Evolutionary conservation across 2,797 vertebrate genomes (phyloP).

Genomic region (Cossypha niveicapilla): DNA sequence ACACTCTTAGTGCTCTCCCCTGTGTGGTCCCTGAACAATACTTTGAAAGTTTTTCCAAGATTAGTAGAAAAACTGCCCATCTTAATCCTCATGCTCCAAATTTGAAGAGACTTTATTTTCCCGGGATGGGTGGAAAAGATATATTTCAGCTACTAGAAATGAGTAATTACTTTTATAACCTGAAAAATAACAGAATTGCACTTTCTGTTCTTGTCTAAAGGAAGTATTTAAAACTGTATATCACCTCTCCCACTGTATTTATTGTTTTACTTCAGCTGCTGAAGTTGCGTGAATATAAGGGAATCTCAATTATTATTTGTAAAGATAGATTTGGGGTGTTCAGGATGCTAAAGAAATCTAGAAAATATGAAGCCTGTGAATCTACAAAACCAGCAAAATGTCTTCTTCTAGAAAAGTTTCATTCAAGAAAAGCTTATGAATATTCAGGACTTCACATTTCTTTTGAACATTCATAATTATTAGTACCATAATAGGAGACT

Average conservation of each 20-base stretch:
- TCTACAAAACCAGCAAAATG: background rate
- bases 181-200: background rate
- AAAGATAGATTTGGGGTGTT: background rate
- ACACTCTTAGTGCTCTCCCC: background rate
- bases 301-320: background rate
- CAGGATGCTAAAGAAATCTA: background rate
- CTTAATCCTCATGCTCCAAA: background rate
- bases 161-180: background rate
- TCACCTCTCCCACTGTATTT: background rate
- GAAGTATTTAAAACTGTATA: background rate
- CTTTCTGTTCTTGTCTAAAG: background rate
- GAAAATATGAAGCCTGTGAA: background rate
- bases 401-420: background rate
- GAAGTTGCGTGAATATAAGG: background rate
- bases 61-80: background rate
- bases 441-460: background rate
- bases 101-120: background rate
- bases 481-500: rapidly evolving
- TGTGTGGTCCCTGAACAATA: background rate
- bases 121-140: background rate
- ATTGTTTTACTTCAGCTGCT: background rate
- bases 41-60: background rate
- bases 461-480: background rate
- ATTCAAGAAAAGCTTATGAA: background rate
- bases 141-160: background rate